Evolutionary conservation across 2,113 vertebrate genomes (phyloP), one percentile per base, ranked within the genome.

Genomic region (Vombatus ursinus): DNA sequence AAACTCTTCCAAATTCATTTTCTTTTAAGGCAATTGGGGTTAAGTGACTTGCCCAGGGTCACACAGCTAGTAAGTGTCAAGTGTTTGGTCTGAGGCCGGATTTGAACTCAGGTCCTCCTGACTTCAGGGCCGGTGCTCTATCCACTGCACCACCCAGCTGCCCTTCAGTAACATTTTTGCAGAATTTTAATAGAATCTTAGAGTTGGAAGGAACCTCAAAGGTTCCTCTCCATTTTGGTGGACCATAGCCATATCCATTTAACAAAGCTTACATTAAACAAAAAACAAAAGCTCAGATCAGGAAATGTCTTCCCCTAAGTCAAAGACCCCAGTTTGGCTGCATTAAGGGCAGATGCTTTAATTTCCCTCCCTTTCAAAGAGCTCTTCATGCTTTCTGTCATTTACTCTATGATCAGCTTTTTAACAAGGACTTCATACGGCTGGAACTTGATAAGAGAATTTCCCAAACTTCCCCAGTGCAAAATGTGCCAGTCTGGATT

Each of bases 401-500:
- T 95, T 96, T 61, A 48, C 1, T 93, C 57, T 92, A 23, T 89
- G 49, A 89, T 93, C 54, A 96, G 53, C 28, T 94, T 96, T 37
- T 68, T 77, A 77, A 77, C 31, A n/a, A 47, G 53, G 47, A 54
- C n/a, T 96, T 84, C 24, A 77, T 16, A 54, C 37, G 89, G 26
- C 0, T 23, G 28, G 28, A 19, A 24, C 44, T 57, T 92, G 77
- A 48, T 47, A 89, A 61, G 24, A 1, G 77, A 95, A 16, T 53
- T 48, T 92, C 90, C 5, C 3, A 93, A 52, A 26, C 2, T 77
- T 3, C 50, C 31, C 92, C 5, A 37, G 44, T n/a, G 6, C n/a
- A 91, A 53, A 52, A 89, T 57, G 19, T 89, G 94, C 31, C 50
- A 95, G 28, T 93, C 95, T 52, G 68, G 31, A 51, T 52, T 91